These are phyloP conservation scores for Heloderma charlesbogerti DNA, from an alignment of 2,113 vertebrate species.

Conservation along the genomic window DNA sequence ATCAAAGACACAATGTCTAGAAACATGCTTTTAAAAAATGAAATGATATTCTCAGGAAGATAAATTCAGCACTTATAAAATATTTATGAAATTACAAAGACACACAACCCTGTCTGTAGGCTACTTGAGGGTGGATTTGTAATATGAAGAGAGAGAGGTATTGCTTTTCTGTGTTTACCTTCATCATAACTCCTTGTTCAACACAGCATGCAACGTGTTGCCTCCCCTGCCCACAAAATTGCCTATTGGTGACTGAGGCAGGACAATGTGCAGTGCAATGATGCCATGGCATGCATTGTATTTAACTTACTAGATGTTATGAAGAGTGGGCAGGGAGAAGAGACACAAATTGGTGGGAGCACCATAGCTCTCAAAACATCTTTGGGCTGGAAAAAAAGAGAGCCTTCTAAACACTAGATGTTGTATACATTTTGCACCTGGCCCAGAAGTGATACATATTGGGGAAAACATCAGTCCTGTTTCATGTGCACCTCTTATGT, in stretches of 20 bases:
- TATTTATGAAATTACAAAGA: background rate
- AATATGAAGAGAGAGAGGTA: too few relatives aligned
- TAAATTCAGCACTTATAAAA: background rate
- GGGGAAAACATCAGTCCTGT: background rate
- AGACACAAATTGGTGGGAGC: too few relatives aligned
- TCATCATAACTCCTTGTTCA: too few relatives aligned
- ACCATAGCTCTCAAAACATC: too few relatives aligned
- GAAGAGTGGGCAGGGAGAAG: too few relatives aligned
- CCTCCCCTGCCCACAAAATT: too few relatives aligned
- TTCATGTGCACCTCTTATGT: background rate
- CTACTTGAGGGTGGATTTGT: background rate
- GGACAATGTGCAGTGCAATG: too few relatives aligned
- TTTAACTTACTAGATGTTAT: background rate
- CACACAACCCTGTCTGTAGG: background rate
- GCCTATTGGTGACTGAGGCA: too few relatives aligned
- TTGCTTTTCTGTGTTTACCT: too few relatives aligned
- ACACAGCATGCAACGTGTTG: background rate
- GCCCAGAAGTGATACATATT: background rate
- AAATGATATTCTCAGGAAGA: background rate
- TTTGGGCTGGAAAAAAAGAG: too few relatives aligned
- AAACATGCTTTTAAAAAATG: background rate
- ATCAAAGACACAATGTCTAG: background rate
- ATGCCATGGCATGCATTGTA: background rate
- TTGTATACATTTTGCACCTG: background rate
- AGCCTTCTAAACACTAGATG: too few relatives aligned